Evolutionary conservation across 1,140 invertebrate species (phyloP), one percentile per base, ranked within the genome.

Genomic region (Proctacanthus coquilletti): DNA sequence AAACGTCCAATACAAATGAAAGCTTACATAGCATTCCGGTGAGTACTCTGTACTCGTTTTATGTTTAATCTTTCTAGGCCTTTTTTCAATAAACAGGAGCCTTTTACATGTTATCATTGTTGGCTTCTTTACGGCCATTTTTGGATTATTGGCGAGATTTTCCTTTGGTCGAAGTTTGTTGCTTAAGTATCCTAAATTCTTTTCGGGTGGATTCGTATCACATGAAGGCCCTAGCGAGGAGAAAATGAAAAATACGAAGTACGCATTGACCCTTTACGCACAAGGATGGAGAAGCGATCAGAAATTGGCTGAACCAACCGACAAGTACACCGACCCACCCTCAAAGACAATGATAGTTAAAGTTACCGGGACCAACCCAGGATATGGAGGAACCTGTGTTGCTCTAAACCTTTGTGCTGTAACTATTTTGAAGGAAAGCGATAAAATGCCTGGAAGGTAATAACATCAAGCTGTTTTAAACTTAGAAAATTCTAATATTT

Each of bases 321-420:
- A 78, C 47, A 56, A 76, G 30, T 74, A 77, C 43, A 61, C 56
- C 1, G 60, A 63, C 3, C 55, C 68, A 31, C 77, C 80, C 3
- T 71, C 75, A 37, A 83, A 80, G 51, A 70, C 63, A 21, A 56
- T 88, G 18, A 66, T 74, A 21, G 77, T 74, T 0, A 72, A 65
- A 62, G 63, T 77, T 14, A 58, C 60, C 2, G 74, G 71, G 13
- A 50, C 49, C 36, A 81, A 89, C 65, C 77, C 84, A 14, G 88
- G 77, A 20, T 96, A 95, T 65, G 76, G 83, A 5, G 70, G 75
- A 1, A 93, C 89, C 2, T 76, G 75, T 21, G 72, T 70, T n/a
- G 67, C 69, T 34, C 50, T 87, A 41, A 50, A 92, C 3, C 66
- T 77, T 38, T 67, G 75, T 34, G 89, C 75, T 1, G 45, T 87